These are phyloP conservation scores for Harpalus rubripes DNA, from an alignment of 2,888 invertebrate species.

Conservation along the genomic window DNA sequence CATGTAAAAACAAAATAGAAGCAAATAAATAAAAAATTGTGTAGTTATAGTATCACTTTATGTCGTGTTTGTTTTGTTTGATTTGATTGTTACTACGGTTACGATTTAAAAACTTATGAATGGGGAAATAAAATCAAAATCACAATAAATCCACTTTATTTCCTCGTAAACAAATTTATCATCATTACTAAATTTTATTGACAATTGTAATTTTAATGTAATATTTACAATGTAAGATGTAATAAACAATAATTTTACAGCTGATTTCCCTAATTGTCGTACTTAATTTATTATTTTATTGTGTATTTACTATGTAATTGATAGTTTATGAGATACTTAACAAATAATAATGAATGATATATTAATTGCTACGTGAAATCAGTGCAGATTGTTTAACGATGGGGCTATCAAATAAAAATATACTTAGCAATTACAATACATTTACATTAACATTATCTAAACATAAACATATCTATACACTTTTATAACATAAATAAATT, in stretches of 20 bases:
- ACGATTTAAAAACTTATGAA: not conserved
- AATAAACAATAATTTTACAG: slow-evolving; percentile 52
- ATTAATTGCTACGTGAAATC: slow-evolving; percentile 7
- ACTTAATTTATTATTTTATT: slow-evolving; percentile 47
- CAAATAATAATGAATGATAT: slow-evolving; percentile 23
- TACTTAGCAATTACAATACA: not conserved
- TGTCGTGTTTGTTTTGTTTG: not conserved
- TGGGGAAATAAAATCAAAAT: not conserved
- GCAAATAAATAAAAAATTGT: not conserved
- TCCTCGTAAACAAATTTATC: slow-evolving; percentile 52
- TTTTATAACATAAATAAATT: no score
- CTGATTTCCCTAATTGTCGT: slow-evolving; percentile 27
- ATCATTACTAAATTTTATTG: slow-evolving; percentile 45
- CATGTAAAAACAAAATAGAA: not conserved
- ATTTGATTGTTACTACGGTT: slow-evolving; percentile 3
- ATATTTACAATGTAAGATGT: slow-evolving; percentile 49
- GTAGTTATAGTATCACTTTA: no score
- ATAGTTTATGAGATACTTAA: slow-evolving; percentile 44
- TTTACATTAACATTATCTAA: no score
- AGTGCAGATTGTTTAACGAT: not conserved
- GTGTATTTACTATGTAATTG: slow-evolving; percentile 30
- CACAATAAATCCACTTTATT: slow-evolving; percentile 43
- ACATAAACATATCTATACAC: no score
- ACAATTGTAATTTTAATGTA: slow-evolving; percentile 49
- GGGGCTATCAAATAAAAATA: slow-evolving; percentile 2